Base-by-base conservation (phyloP, 2,797 vertebrate species). In the Gymnoscopelus microlampas region DNA sequence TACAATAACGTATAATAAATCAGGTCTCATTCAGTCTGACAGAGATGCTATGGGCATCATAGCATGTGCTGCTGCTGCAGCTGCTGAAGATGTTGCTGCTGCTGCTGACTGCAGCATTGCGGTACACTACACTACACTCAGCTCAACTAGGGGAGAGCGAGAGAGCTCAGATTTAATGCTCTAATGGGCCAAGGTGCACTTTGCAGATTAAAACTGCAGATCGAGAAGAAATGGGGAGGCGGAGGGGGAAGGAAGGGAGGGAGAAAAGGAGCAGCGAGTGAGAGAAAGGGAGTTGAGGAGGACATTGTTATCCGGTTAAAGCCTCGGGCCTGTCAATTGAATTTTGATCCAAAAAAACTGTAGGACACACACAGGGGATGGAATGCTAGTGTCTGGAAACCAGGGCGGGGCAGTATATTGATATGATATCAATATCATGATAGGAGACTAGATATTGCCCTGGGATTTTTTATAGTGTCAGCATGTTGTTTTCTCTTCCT, bases 41-140 rank as follows among this genome's bases (percentile, higher is more conserved):
- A 71, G 69, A 76, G 83, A 39, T 39, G 39, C 39, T 39, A 50
- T 53, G 55, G 53, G 66, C 14, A 71, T 51, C 19, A 19, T 19
- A 19, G 51, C 59, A 35, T 54, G 29, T 11, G 58, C 67, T 53
- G 79, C 74, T 81, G 77, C 76, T 75, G 69, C 82, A 79, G 78
- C 23, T 85, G 83, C 82, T 87, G 87, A 79, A 80, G 81, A 80
- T 68, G 60, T 73, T 81, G 69, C 73, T 76, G 73, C 71, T 75
- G 79, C 73, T 80, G 85, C 78, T 85, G 79, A 87, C 90, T 90
- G 90, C 92, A 92, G 91, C 91, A 93, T 81, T 93, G 93, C 91
- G 86, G 90, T 87, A 91, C 74, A 84, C 76, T 75, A 85, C 85
- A 80, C 81, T 76, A 60, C 50, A 79, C 80, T 80, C 79, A 77